phyloP scores from a whole-genome alignment of 2,113 vertebrate genomes.

The Antechinus stuartii region DNA sequence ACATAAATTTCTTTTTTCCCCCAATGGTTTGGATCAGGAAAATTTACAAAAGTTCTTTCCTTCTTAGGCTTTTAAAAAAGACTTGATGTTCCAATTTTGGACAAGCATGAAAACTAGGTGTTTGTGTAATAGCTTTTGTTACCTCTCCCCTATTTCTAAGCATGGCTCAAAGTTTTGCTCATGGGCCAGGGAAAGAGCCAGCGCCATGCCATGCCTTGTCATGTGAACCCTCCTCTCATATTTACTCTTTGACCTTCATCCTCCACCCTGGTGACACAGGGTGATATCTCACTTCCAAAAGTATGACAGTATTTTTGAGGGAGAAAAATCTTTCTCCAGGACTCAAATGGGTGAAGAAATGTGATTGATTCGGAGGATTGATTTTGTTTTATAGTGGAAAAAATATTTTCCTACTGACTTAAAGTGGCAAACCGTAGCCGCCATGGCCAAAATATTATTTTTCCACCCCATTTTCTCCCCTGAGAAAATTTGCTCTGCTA shows the following conservation, averaged over 20 bases:
- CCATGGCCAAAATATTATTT: not conserved
- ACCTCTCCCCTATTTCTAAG: slow-evolving; percentile 57
- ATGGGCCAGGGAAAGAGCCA: slow-evolving; percentile 35
- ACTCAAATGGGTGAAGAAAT: not conserved
- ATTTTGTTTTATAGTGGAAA: not conserved
- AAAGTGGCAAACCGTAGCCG: not conserved
- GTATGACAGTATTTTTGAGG: slow-evolving; percentile 41
- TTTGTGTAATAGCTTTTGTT: not conserved
- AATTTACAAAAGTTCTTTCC: not conserved
- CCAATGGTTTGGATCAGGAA: not conserved
- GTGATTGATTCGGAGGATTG: not conserved
- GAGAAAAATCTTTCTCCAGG: not conserved
- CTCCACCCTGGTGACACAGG: not conserved
- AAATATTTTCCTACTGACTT: slow-evolving; percentile 2
- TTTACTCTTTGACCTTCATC: slow-evolving; percentile 64
- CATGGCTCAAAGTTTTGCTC: slow-evolving; percentile 71
- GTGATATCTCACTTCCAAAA: not conserved
- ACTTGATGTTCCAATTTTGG: not conserved
- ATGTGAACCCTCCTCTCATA: slow-evolving; percentile 52
- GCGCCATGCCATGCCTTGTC: not conserved
- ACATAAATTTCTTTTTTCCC: not conserved
- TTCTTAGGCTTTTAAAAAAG: slow-evolving; percentile 5
- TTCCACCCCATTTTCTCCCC: not conserved
- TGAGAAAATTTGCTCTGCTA: not conserved
- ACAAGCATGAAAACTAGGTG: not conserved